These are phyloP conservation scores for Morus bassanus DNA, from an alignment of 2,797 vertebrate species.

Conservation along the genomic window DNA sequence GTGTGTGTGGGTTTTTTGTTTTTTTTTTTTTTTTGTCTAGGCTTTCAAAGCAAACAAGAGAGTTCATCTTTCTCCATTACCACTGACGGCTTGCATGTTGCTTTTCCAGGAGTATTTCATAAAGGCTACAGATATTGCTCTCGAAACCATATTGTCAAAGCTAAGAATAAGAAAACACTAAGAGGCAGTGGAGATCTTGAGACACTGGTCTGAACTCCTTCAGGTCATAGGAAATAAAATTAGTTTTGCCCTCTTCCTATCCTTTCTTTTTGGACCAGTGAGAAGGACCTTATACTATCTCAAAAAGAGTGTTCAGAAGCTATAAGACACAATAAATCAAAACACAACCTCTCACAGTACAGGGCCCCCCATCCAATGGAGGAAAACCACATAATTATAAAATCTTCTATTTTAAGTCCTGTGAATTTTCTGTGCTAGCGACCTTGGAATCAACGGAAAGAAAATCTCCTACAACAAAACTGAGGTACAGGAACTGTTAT, in stretches of 20 bases:
- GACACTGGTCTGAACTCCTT: not conserved
- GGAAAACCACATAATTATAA: not conserved
- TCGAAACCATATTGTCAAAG: not conserved
- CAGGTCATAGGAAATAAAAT: not conserved
- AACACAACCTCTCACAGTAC: not conserved
- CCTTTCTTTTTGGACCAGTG: not conserved
- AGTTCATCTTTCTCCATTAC: not conserved
- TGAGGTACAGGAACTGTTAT: not conserved
- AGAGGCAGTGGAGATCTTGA: not conserved
- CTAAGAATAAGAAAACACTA: not conserved
- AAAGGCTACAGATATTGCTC: not conserved
- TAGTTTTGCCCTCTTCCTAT: not conserved
- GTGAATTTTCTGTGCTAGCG: not conserved
- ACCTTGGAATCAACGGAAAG: not conserved
- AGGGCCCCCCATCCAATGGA: not conserved
- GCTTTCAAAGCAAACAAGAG: not conserved
- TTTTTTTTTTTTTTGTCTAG: not conserved
- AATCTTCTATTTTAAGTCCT: not conserved
- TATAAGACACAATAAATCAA: not conserved
- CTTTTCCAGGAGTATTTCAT: not conserved
- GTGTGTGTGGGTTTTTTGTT: too few relatives aligned
- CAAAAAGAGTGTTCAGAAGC: not conserved
- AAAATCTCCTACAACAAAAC: not conserved
- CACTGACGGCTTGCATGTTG: not conserved
- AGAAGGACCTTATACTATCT: not conserved